A percentile compares a stretch with the other conserved stretches of the same genome.
Conservation (phyloP, 2,797 vertebrate genomes). For the Fratercula arctica region DNA sequence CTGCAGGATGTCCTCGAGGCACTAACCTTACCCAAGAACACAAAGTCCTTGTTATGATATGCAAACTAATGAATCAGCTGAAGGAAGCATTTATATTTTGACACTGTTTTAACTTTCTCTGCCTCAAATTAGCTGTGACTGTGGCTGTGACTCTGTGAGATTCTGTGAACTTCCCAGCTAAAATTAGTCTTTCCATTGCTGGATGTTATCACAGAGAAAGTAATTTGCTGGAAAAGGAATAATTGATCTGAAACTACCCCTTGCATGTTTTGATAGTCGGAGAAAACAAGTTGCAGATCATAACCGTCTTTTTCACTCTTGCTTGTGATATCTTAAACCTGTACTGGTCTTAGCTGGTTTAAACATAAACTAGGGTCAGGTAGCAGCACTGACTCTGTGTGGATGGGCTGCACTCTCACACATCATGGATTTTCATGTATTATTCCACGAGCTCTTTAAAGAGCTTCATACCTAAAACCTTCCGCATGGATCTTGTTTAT, state of each 20-base stretch:
- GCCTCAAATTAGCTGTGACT: slow-evolving; percentile 33
- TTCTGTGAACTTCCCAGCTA: slow-evolving; percentile 31
- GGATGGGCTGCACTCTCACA: neutral
- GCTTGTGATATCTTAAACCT: neutral
- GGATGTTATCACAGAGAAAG: slow-evolving; percentile 30
- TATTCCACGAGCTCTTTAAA: neutral
- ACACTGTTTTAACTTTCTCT: slow-evolving; percentile 31
- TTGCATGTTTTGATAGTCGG: neutral
- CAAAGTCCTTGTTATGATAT: slow-evolving; percentile 17
- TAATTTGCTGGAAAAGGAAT: slow-evolving; percentile 26
- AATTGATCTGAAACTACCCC: neutral
- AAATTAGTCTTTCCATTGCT: slow-evolving; percentile 37
- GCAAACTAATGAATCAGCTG: slow-evolving; percentile 14
- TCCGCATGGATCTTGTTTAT: neutral
- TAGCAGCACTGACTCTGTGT: neutral
- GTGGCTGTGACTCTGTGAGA: neutral
- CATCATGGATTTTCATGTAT: accelerated
- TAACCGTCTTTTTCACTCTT: neutral
- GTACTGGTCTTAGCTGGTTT: neutral
- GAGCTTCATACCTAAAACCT: neutral
- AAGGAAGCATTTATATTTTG: slow-evolving; percentile 55
- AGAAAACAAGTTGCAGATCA: neutral
- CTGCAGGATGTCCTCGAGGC: slow-evolving; percentile 29
- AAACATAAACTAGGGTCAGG: neutral
- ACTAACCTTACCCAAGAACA: slow-evolving; percentile 30